Conservation (phyloP, 2,113 vertebrate species). For the Pelodiscus sinensis region DNA sequence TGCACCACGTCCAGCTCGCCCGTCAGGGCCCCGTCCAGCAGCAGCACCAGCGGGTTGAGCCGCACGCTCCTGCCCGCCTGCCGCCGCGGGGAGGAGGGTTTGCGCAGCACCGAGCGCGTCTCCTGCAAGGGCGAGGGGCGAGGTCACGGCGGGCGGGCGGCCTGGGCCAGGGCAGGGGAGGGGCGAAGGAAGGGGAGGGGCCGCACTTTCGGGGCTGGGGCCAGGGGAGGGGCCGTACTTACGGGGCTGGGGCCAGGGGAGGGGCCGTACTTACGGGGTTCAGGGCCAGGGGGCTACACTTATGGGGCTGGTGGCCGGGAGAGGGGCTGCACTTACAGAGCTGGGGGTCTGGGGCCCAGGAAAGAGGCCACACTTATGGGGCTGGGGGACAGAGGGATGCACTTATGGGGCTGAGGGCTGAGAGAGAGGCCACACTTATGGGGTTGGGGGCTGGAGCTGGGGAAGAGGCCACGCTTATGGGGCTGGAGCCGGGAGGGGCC, state of each 20-base stretch:
- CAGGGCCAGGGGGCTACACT: too few relatives aligned
- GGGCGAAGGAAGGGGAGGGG: too few relatives aligned
- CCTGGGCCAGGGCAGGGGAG: too few relatives aligned
- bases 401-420: too few relatives aligned
- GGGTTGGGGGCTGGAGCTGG: fast-evolving
- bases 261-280: too few relatives aligned
- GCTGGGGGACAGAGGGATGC: too few relatives aligned
- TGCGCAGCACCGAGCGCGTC: slow-evolving; percentile 85
- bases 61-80: slow-evolving; percentile 74
- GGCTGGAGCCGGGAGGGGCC: background rate
- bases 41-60: slow-evolving; percentile 87
- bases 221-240: fast-evolving
- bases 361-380: too few relatives aligned
- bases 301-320: too few relatives aligned
- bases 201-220: background rate
- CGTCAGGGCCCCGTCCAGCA: slow-evolving; percentile 87
- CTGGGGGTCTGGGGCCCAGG: background rate
- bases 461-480: background rate
- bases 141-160: too few relatives aligned
- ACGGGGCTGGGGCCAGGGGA: too few relatives aligned
- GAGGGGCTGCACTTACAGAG: background rate
- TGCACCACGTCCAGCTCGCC: slow-evolving; percentile 92
- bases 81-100: slow-evolving; percentile 62
- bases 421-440: too few relatives aligned
- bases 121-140: slow-evolving; percentile 65